Percentiles rank a stretch among this genome's conserved stretches.
These are phyloP conservation scores for Gnathonemus longibarbis DNA, from an alignment of 2,113 vertebrate species.

Conservation along the genomic window DNA sequence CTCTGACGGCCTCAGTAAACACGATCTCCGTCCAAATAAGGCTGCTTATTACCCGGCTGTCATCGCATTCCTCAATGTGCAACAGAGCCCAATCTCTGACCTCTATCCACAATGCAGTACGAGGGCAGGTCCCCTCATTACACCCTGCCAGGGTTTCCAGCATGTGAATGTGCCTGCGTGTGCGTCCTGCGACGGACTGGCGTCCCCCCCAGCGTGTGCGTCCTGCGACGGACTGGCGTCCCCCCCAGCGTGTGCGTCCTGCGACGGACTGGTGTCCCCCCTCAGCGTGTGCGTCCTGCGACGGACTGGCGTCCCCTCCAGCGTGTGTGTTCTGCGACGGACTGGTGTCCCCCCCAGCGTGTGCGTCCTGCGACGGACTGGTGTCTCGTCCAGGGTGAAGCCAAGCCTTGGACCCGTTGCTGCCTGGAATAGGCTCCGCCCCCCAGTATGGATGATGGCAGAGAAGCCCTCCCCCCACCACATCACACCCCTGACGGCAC, in stretches of 20 bases:
- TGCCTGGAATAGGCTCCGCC: neutral
- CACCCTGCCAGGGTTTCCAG: neutral
- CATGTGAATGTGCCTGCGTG: neutral
- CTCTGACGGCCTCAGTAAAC: neutral
- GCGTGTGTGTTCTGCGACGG: neutral
- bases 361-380: neutral
- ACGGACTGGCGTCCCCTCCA: no score
- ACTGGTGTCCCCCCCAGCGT: neutral
- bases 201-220: no score
- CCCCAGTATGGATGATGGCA: neutral
- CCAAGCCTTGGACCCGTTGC: neutral
- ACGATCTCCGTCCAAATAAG: neutral
- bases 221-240: no score
- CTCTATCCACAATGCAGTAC: neutral
- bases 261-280: no score
- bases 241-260: no score
- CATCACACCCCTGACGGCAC: neutral
- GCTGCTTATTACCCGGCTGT: neutral
- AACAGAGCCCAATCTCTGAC: neutral
- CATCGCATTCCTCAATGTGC: conserved; percentile 16
- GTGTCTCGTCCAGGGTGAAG: neutral
- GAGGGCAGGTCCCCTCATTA: no score
- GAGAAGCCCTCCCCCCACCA: neutral
- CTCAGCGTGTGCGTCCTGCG: no score
- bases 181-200: neutral